Base-by-base conservation (phyloP, 2,797 vertebrate genomes). In the Phyllotis vaccarum region DNA sequence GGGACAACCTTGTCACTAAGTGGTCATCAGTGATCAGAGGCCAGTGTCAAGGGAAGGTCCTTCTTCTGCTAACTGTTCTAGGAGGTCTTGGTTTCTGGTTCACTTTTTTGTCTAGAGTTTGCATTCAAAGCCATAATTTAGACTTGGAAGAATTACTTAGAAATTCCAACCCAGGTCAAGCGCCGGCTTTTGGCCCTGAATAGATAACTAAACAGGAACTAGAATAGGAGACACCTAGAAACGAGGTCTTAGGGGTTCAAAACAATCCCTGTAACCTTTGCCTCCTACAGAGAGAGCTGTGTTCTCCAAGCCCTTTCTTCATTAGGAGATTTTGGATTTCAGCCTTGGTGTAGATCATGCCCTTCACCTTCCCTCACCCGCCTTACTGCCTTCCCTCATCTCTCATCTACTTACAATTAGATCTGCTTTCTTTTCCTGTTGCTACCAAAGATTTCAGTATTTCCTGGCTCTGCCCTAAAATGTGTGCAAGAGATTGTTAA, bases 361-460 rank as follows among this genome's bases (percentile, higher is more conserved):
- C 17, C 58, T 89, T 52, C 56, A 31, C 49, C 24, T 43, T 83
- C 56, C 10, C 62, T 70, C 19, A 22, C 52, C 24, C 52, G 31
- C 56, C 82, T 76, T 75, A 19, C 93, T 86, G 46, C 22, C 70
- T 74, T 70, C 14, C 21, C 21, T 62, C 49, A 13, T 91, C 81
- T 40, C 79, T 93, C 89, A 49, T 92, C 89, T 66, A 58, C 93
- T 54, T 86, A 11, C 6, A 58, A 52, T 93, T 66, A 60, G 24
- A 89, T 74, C 86, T 95, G 22, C 10, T 86, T 95, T 96, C 80
- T 95, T 96, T 97, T 83, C 62, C 13, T 64, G 54, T 91, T 37
- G 34, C 80, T 82, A 94, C 83, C 68, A 91, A 95, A 96, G 62
- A 82, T 92, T 80, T 92, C 54, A 49, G 93, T 64, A 79, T 91